phyloP scores from a whole-genome alignment of 2,113 vertebrate species.

The Crocuta crocuta region DNA sequence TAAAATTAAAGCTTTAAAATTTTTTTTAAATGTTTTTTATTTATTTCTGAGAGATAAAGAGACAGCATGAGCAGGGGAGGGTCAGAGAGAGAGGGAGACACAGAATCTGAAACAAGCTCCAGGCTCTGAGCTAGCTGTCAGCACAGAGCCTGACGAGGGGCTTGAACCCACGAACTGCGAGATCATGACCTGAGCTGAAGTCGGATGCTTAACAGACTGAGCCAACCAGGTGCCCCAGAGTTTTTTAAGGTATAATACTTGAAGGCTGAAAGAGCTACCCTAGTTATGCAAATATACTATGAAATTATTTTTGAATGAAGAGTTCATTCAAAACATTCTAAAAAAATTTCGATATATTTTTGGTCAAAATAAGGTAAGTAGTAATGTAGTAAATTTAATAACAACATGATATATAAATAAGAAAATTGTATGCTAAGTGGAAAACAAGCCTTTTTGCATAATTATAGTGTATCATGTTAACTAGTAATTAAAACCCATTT shows the following conservation, averaged over 20 bases:
- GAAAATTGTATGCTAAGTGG: slow-evolving; percentile 65
- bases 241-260: neutral
- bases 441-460: slow-evolving; percentile 57
- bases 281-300: slow-evolving; percentile 24
- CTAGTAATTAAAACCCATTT: slow-evolving; percentile 70
- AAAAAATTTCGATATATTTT: slow-evolving; percentile 46
- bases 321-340: slow-evolving; percentile 47
- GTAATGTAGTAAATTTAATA: slow-evolving; percentile 58
- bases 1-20: neutral
- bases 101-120: no score
- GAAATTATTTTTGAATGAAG: slow-evolving; percentile 52
- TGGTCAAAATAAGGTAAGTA: slow-evolving; percentile 46
- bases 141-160: no score
- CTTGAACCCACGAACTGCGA: no score
- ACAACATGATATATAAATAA: slow-evolving; percentile 54
- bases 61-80: no score
- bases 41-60: no score
- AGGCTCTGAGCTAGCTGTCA: no score
- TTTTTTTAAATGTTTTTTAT: no score
- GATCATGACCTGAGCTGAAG: no score
- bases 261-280: neutral
- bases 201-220: no score
- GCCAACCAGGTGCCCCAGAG: no score
- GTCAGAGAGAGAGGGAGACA: no score
- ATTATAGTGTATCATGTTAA: slow-evolving; percentile 69